Evolutionary conservation across 2,888 invertebrate species (phyloP), one percentile per base, ranked within the genome.

Genomic region (Busseola fusca): DNA sequence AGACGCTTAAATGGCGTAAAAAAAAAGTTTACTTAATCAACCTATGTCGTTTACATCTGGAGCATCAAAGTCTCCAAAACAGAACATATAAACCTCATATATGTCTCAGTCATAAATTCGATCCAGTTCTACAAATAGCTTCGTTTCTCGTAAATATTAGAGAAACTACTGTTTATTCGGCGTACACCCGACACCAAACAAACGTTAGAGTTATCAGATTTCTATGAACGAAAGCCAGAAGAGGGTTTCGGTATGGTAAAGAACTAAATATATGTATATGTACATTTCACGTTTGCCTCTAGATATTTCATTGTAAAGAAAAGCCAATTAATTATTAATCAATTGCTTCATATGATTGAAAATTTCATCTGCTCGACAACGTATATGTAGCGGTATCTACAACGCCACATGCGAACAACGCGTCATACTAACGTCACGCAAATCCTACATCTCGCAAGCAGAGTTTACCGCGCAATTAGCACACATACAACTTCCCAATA

Each of bases 91-190:
- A 73, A 58, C 45, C 40, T 63, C 63, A 48, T 45, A 50, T 40
- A 57, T 34, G 63, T 63, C 67, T 63, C 70, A 64, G 57, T 71
- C 75, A 69, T 78, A 81, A 74, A 82, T 75, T 60, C 59, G 54
- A 54, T 69, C 69, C 59, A 74, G 72, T 65, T 78, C 74, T 48
- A 72, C 62, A 82, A 82, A 82, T 82, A 82, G 67, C 40, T 65
- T n/a, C 45, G 57, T 64, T 81, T 72, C 77, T 77, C 27, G 68
- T 78, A 74, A 80, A 77, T 74, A 71, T 74, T 62, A 78, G 69
- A 57, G 25, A 37, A 66, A 78, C 74, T 58, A 69, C 72, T 59
- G 79, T 78, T 72, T 70, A 78, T 69, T 69, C 59, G 63, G 62
- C 40, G 18, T 74, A 66, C 68, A 80, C 71, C 69, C 66, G 57